Base-by-base conservation (phyloP, 2,888 invertebrate species). In the Troides oblongomaculatus region DNA sequence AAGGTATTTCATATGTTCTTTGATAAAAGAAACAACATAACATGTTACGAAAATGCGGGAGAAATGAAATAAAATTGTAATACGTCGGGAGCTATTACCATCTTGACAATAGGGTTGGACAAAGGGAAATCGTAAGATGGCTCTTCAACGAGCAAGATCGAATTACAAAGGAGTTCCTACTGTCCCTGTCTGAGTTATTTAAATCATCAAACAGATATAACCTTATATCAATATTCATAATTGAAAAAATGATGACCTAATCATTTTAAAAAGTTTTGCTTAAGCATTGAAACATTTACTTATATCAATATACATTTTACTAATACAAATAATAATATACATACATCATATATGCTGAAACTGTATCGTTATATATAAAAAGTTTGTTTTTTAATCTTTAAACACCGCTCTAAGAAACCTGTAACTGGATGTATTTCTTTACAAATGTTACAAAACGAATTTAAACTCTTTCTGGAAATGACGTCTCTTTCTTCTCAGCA, bases 391-490 rank as follows among this genome's bases (percentile, higher is more conserved):
- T 63, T 59, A 53, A n/a, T n/a, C 46, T 62, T 21, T 86, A 86
- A 87, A 85, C 82, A 84, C 78, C 79, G 80, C 79, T 60, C 60
- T 60, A 70, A 82, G 88, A 88, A 89, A 85, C 87, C 88, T 75
- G 75, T 83, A 83, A 50, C 82, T 81, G 84, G 82, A 81, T 80
- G 77, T 82, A 80, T 80, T 81, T 84, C 81, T 82, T 81, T 85
- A 79, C 81, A 87, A 87, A 88, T 87, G 86, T 86, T 89, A 88
- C 86, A 86, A 88, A 90, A 88, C 84, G 80, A 83, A 86, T 84
- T 85, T 82, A 80, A 77, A 78, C 86, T 87, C 87, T 90, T 89
- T 90, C 90, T 92, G 92, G 86, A 81, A 87, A 88, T 92, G 92
- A 92, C 92, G 92, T 92, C 89, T 90, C 87, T 84, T 84, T 88